Base-by-base conservation (phyloP, 2,888 invertebrate species). In the Cacoxenus indagator region DNA sequence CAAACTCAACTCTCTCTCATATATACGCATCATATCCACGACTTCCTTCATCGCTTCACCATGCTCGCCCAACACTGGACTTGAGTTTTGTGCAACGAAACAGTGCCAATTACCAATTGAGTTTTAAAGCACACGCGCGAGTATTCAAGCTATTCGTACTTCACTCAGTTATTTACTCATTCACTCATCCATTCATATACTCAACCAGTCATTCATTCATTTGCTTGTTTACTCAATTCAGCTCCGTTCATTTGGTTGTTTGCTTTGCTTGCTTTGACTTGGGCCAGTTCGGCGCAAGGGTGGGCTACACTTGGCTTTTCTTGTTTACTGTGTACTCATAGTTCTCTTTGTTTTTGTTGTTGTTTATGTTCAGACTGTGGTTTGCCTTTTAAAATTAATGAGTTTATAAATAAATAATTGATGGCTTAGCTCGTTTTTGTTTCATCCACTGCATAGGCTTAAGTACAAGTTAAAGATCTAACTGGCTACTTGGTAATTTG, bases 331-430 rank as follows among this genome's bases (percentile, higher is more conserved):
- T 55, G 24, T 55, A 11, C 14, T 55, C 26, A 3, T 14, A 43
- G 69, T 51, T 81, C 67, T 73, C 75, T 75, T 70, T 82, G 24
- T 54, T 54, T 9, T 54, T 26, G 26, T 46, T 26, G 14, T 29
- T 9, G 48, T 17, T 27, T 9, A 46, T 3, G 24, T 27, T 67
- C 17, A 24, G n/a, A n/a, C n/a, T n/a, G 51, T 43, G 72, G 48
- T 64, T 61, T 57, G 31, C 66, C 68, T 65, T 67, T 51, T 37
- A 62, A 69, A 73, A 70, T 76, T 72, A 74, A 76, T 74, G 70
- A 75, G 71, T 64, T 67, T 69, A 74, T 70, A 70, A 76, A 73
- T 76, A 76, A 71, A 72, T 71, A 70, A 64, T 45, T 51, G 51
- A 14, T 64, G 65, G 55, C 67, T 70, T 70, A 76, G 69, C 29